These are phyloP conservation scores for Psettodes erumei DNA, from an alignment of 2,113 vertebrate species.

Conservation along the genomic window DNA sequence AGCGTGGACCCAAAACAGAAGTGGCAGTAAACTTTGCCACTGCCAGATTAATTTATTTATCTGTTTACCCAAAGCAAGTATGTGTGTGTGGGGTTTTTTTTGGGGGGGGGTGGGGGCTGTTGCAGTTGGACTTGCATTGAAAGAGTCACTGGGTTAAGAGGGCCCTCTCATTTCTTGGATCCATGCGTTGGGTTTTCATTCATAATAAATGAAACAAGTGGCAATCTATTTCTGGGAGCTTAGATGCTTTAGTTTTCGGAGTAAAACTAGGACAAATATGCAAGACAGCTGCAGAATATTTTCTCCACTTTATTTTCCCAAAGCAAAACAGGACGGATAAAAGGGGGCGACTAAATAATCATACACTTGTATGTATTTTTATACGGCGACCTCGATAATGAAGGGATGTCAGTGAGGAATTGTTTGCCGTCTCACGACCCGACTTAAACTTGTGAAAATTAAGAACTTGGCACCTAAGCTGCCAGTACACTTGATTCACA, in stretches of 20 bases:
- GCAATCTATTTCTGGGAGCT: slow-evolving; percentile 68
- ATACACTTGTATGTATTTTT: not conserved
- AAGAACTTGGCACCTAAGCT: not conserved
- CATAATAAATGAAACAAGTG: slow-evolving; percentile 71
- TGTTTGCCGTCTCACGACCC: not conserved
- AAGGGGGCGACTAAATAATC: slow-evolving; percentile 24
- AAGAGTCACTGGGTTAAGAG: slow-evolving; percentile 40
- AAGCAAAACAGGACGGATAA: slow-evolving; percentile 22
- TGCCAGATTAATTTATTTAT: slow-evolving; percentile 37
- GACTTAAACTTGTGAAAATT: not conserved
- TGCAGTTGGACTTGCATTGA: slow-evolving; percentile 25
- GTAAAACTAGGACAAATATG: slow-evolving; percentile 70
- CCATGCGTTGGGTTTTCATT: slow-evolving; percentile 43
- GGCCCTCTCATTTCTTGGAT: slow-evolving; percentile 55
- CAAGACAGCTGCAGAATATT: slow-evolving; percentile 35
- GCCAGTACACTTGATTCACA: not conserved
- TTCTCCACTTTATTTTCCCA: slow-evolving; percentile 24
- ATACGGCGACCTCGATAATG: not conserved
- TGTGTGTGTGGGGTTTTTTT: slow-evolving; percentile 33
- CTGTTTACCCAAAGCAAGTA: slow-evolving; percentile 19
- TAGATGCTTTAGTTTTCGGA: slow-evolving; percentile 40
- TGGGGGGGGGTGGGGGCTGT: too few relatives aligned
- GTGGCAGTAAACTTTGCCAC: not conserved
- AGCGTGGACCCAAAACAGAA: slow-evolving; percentile 23
- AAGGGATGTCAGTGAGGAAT: slow-evolving; percentile 6